phyloP scores from a whole-genome alignment of 2,797 vertebrate genomes.

The Pyrrhura leucotis region DNA sequence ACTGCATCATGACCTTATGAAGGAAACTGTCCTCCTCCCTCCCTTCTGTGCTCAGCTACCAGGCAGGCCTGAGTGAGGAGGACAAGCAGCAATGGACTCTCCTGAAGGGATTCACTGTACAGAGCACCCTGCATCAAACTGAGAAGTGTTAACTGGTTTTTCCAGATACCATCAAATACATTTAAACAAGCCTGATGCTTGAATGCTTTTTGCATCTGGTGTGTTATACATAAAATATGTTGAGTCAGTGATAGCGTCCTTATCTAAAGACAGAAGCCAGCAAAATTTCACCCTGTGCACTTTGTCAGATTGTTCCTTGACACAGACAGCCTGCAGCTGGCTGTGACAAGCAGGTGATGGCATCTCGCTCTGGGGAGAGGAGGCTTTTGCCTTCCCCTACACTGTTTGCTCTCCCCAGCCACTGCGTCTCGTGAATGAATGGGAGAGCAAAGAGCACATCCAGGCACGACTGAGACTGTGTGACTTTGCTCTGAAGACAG shows the following conservation, averaged over 20 bases:
- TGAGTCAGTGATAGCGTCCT: constrained; percentile 95
- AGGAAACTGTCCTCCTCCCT: neutral
- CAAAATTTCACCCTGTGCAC: constrained; percentile 87
- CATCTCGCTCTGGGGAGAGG: constrained; percentile 85
- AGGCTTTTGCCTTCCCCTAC: neutral
- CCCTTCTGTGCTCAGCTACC: neutral
- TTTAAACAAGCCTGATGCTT: constrained; percentile 98
- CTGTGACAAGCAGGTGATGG: constrained; percentile 86
- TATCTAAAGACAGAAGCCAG: constrained; percentile 94
- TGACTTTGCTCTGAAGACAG: neutral
- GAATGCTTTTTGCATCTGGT: constrained; percentile 93
- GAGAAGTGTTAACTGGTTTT: constrained; percentile 84
- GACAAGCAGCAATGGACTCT: neutral
- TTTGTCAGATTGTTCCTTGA: constrained; percentile 89
- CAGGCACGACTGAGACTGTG: neutral
- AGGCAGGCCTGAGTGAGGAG: neutral
- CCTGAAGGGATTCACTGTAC: neutral
- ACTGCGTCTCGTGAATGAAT: neutral
- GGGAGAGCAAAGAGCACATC: neutral
- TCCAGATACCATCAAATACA: constrained; percentile 91
- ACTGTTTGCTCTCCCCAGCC: neutral
- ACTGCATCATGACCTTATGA: neutral
- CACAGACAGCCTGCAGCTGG: constrained; percentile 86
- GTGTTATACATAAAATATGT: constrained; percentile 99
- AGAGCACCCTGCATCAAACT: neutral